Base-by-base conservation (phyloP, 2,113 vertebrate genomes). In the Elachura formosa region DNA sequence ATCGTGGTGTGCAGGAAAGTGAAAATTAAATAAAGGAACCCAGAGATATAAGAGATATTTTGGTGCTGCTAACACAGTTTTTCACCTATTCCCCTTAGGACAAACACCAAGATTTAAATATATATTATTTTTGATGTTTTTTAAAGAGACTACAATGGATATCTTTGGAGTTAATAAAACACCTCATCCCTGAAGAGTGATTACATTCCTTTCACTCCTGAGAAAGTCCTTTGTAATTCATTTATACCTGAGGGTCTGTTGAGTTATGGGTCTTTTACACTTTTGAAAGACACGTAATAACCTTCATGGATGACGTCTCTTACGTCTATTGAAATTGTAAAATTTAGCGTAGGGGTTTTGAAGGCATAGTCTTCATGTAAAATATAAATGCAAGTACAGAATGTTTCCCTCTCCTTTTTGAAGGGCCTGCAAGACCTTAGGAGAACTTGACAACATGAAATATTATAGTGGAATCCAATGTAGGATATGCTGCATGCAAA, bases 211-310 rank as follows among this genome's bases (percentile, higher is more conserved):
- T 97, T 95, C 90, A 85, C 81, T 96, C 74, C 41, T n/a, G 55
- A 90, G 54, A 83, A 86, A 94, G 45, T 52, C 85, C 88, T 96
- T 95, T 93, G 93, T 92, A 94, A 96, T 90, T 95, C 86, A 92
- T 95, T 89, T 85, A 80, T 78, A 95, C 72, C 64, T 92, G 61
- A 93, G 84, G 84, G 81, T 74, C 55, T 92, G 62, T 22, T 85
- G 77, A 94, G 64, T 88, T 94, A 88, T 69, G 82, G 71, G 79
- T 87, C 64, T 78, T 93, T 95, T 68, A 94, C 58, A 76, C 46
- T 91, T 64, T 58, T 85, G 77, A 96, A 91, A 93, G 90, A 93
- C 91, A 86, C 18, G 17, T 41, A 87, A 91, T 71, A 55, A 66
- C 68, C 51, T 95, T 96, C 94, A 95, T 87, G 92, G 89, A 62